Percentiles rank a stretch among this genome's conserved stretches.
phyloP scores from a whole-genome alignment of 2,888 invertebrate species.

The Netelia virgata region DNA sequence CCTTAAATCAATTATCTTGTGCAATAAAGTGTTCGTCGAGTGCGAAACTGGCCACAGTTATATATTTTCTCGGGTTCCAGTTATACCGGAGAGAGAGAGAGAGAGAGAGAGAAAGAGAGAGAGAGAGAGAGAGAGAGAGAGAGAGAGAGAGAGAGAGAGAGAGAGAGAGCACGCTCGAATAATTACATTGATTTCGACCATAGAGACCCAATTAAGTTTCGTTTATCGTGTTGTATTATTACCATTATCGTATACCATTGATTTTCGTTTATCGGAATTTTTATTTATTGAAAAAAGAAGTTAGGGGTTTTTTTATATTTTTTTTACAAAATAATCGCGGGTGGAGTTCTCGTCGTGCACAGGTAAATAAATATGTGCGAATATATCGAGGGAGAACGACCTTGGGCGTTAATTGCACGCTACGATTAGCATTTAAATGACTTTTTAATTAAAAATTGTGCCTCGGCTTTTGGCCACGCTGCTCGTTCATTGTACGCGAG shows the following conservation, averaged over 20 bases:
- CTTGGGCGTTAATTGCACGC: slow-evolving; percentile 76
- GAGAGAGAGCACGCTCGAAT: slow-evolving; percentile 41
- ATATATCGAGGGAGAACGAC: slow-evolving; percentile 54
- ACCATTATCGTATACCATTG: slow-evolving; percentile 44
- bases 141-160: too few relatives aligned
- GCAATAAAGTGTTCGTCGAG: slow-evolving; percentile 54
- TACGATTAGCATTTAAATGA: slow-evolving; percentile 80
- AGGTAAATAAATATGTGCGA: background rate
- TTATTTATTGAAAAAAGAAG: background rate
- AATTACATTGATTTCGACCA: slow-evolving; percentile 60
- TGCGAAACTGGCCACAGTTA: slow-evolving; percentile 14
- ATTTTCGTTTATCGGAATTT: slow-evolving; percentile 45
- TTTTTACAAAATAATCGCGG: slow-evolving; percentile 67
- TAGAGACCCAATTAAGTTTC: slow-evolving; percentile 64
- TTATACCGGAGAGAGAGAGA: too few relatives aligned
- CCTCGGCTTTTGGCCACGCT: slow-evolving; percentile 48
- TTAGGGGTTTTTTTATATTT: too few relatives aligned
- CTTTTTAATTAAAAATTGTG: slow-evolving; percentile 79
- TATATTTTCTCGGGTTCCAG: background rate
- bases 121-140: too few relatives aligned
- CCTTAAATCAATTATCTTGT: slow-evolving; percentile 66
- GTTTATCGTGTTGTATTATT: slow-evolving; percentile 54
- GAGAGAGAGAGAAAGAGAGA: too few relatives aligned
- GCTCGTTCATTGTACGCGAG: background rate
- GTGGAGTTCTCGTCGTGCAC: slow-evolving; percentile 14